These are phyloP conservation scores for Bergia puertoricense DNA, from an alignment of 92 coral and sea anemone genomes.

Conservation along the genomic window DNA sequence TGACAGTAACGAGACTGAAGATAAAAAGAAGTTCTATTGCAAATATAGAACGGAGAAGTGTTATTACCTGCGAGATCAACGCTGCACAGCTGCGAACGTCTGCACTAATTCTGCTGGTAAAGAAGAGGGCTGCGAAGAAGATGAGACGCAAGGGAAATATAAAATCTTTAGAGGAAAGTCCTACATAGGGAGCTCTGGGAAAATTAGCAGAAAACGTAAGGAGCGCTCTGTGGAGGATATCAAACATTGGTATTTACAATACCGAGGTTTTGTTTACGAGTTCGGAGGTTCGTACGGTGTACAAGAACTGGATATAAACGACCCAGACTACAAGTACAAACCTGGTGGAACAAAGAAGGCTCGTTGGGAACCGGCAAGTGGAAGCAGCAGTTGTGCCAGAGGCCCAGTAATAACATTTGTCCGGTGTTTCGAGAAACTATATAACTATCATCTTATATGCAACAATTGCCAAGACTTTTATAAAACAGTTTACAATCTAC, in stretches of 20 bases:
- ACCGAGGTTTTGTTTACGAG: constrained; percentile 60
- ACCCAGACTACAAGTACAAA: constrained; percentile 47
- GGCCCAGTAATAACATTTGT: constrained; percentile 9
- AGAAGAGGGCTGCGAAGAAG: constrained; percentile 42
- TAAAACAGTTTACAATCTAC: too few relatives aligned
- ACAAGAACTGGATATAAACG: constrained; percentile 55
- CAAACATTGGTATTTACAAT: constrained; percentile 48
- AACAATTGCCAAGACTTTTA: constrained; percentile 37
- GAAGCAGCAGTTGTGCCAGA: constrained; percentile 49
- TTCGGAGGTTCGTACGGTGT: constrained; percentile 15
- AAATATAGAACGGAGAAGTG: neutral
- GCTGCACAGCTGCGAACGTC: constrained; percentile 37
- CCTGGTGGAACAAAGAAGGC: constrained; percentile 43
- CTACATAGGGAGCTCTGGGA: neutral
- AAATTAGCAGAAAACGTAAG: constrained; percentile 21
- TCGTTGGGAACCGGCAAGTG: neutral
- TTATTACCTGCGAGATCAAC: constrained; percentile 19
- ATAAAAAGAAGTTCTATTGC: constrained; percentile 42
- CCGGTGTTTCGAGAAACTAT: neutral
- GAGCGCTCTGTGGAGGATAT: neutral
- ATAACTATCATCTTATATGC: neutral
- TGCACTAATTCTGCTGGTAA: constrained; percentile 25
- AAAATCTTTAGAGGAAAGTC: constrained; percentile 11
- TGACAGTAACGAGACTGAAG: neutral
- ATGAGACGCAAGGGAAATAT: constrained; percentile 31